Percentiles rank a stretch among this genome's conserved stretches.
Evolutionary conservation across 2,888 invertebrate species (phyloP).

Genomic region (Lomographa bimaculata): DNA sequence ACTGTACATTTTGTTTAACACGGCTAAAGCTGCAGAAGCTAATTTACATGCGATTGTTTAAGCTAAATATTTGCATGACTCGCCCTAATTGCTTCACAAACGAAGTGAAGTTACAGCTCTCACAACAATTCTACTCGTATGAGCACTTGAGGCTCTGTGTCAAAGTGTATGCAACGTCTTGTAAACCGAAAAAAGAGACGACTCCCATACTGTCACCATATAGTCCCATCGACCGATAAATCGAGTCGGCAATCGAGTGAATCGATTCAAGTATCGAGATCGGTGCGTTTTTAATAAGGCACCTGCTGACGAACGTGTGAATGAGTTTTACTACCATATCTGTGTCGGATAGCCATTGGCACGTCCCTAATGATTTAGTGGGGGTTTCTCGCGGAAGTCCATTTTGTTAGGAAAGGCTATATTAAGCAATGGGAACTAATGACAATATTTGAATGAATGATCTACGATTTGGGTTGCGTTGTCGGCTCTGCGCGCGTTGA

Average conservation of each 20-base stretch:
- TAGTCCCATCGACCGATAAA: slow-evolving; percentile 46
- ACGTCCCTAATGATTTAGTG: slow-evolving; percentile 74
- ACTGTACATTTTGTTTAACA: too few species aligned
- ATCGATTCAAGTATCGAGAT: slow-evolving; percentile 39
- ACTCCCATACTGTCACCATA: slow-evolving; percentile 2
- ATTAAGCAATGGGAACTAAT: slow-evolving; percentile 31
- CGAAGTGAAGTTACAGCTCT: too few species aligned
- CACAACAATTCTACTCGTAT: too few species aligned
- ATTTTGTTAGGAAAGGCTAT: slow-evolving; percentile 20
- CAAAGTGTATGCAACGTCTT: too few species aligned
- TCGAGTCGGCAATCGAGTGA: slow-evolving; percentile 61
- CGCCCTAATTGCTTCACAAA: too few species aligned
- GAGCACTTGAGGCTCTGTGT: too few species aligned
- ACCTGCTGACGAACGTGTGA: slow-evolving; percentile 81
- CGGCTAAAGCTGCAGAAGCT: too few species aligned
- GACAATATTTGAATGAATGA: slow-evolving; percentile 18
- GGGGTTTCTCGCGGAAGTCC: slow-evolving; percentile 21
- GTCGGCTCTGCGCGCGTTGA: slow-evolving; percentile 29
- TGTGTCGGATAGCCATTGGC: slow-evolving; percentile 64
- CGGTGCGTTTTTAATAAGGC: slow-evolving; percentile 77
- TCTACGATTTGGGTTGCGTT: slow-evolving; percentile 4
- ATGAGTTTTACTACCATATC: slow-evolving; percentile 80
- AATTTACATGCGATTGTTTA: too few species aligned
- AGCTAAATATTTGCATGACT: too few species aligned
- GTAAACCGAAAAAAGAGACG: too few species aligned